These are phyloP conservation scores for Macrocentrus cingulum DNA, from an alignment of 1,140 invertebrate genomes.

Conservation along the genomic window DNA sequence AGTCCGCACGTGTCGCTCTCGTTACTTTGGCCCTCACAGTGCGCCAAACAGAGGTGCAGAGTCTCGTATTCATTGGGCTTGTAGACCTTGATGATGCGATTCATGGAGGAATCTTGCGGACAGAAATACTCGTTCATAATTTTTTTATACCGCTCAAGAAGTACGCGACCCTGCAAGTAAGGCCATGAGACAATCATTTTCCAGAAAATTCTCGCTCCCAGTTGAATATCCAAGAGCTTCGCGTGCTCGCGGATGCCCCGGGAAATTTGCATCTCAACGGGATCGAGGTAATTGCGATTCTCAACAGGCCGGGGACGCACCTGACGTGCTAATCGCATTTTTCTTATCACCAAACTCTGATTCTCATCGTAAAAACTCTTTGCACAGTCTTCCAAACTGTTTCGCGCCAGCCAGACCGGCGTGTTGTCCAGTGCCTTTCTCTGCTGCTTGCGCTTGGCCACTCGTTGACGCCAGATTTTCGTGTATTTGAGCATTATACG, in stretches of 20 bases:
- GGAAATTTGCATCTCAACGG: conserved; percentile 42
- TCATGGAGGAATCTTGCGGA: conserved; percentile 34
- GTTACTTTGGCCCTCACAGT: conserved; percentile 42
- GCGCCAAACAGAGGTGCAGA: conserved; percentile 46
- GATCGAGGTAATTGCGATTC: conserved; percentile 26
- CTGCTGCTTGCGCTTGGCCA: conserved; percentile 44
- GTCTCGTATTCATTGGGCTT: conserved; percentile 42
- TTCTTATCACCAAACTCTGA: conserved; percentile 58
- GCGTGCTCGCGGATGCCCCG: conserved; percentile 48
- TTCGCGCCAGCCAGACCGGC: conserved; percentile 64
- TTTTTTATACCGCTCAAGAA: conserved; percentile 44
- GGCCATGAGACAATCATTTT: conserved; percentile 69
- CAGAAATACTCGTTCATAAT: conserved; percentile 45
- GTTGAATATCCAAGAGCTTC: conserved; percentile 34
- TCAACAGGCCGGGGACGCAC: too few species aligned
- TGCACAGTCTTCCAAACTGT: conserved; percentile 59
- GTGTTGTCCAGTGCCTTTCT: conserved; percentile 62
- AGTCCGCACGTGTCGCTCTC: conserved; percentile 40
- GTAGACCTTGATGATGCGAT: conserved; percentile 47
- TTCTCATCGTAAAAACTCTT: conserved; percentile 53
- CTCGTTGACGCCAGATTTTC: conserved; percentile 55
- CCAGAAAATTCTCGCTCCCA: conserved; percentile 62
- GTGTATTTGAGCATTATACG: conserved; percentile 53
- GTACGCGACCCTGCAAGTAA: conserved; percentile 37
- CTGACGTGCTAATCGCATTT: too few species aligned